Evolutionary conservation across 2,797 vertebrate species (phyloP), one percentile per base, ranked within the genome.

Genomic region (Syngnathus rostellatus): DNA sequence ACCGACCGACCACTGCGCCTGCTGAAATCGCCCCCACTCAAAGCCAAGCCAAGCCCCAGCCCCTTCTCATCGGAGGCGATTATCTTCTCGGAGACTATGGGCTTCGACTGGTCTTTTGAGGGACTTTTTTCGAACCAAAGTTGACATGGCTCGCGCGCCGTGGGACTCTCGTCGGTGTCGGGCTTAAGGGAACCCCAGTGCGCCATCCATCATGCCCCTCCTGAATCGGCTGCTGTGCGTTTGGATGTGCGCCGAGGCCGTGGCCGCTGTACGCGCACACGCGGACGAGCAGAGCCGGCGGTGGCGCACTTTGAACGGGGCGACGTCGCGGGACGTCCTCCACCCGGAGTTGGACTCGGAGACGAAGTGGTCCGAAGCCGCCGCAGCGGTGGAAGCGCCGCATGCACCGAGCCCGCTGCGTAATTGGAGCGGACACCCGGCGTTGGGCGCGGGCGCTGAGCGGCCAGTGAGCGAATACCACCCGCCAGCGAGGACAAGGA

Each of bases 201-300:
- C 71, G 74, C 38, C 14, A 83, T 82, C 81, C 14, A 83, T 82
- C 81, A 68, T 76, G 74, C 68, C 66, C 53, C 65, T 63, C 12
- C 46, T 64, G 17, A 21, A 16, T 25, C 23, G 62, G 45, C 31
- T 64, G 8, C 1, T 38, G 37, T 64, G 63, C 63, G 17, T 64
- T 37, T 64, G 63, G 48, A 23, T 86, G 61, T 85, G 84, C 71
- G 64, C 73, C 66, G 75, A 79, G 51, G 78, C 77, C 64, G 64
- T 62, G 2, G 67, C 70, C 1, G 23, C 23, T 23, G 23, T 1
- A 23, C 23, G 1, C 23, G 39, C 31, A 73, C 75, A 74, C 6
- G 58, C 73, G 54, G 66, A 50, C 51, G 38, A 57, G 67, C 70
- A 62, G 21, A 75, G 73, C 68, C 70, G n/a, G 41, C 58, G 41